Evolutionary conservation across 2,797 vertebrate genomes (phyloP).

Genomic region (Enteromius anoplus): DNA sequence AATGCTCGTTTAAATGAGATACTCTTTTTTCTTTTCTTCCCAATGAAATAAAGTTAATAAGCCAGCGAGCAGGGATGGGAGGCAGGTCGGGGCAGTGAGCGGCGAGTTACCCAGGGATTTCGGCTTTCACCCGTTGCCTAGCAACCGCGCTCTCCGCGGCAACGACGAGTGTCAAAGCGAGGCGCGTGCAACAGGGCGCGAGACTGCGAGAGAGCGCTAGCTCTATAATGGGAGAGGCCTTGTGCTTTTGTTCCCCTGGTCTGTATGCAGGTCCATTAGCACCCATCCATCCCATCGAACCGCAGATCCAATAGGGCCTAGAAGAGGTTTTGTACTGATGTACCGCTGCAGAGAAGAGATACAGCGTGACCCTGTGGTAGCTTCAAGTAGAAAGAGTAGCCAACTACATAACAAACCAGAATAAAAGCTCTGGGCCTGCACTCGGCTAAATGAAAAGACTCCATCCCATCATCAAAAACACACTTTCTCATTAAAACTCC

Average conservation of each 20-base stretch:
- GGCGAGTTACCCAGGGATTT: constrained; percentile 82
- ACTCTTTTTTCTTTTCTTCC: constrained; percentile 47
- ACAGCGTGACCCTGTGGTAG: constrained; percentile 44
- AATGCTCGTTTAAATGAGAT: constrained; percentile 40
- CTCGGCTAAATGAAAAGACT: constrained; percentile 47
- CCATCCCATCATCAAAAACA: constrained; percentile 58
- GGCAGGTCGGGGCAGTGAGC: constrained; percentile 78
- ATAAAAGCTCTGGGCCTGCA: constrained; percentile 56
- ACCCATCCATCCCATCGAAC: constrained; percentile 50
- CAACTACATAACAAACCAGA: constrained; percentile 34
- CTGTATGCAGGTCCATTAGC: constrained; percentile 51
- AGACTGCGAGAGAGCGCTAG: constrained; percentile 33
- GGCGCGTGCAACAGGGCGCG: constrained; percentile 38
- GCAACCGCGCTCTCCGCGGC: constrained; percentile 70
- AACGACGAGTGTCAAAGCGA: constrained; percentile 49
- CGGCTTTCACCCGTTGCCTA: constrained; percentile 82
- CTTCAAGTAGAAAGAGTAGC: constrained; percentile 46
- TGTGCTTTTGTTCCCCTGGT: constrained; percentile 48
- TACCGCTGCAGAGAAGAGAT: constrained; percentile 36
- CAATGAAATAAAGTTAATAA: constrained; percentile 59
- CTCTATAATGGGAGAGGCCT: constrained; percentile 47
- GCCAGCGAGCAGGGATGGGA: constrained; percentile 52
- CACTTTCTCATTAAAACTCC: constrained; percentile 57
- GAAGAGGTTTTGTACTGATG: constrained; percentile 31
- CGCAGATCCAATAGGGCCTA: constrained; percentile 44